Evolutionary conservation across 2,113 vertebrate species (phyloP).

Genomic region (Tetrax tetrax): DNA sequence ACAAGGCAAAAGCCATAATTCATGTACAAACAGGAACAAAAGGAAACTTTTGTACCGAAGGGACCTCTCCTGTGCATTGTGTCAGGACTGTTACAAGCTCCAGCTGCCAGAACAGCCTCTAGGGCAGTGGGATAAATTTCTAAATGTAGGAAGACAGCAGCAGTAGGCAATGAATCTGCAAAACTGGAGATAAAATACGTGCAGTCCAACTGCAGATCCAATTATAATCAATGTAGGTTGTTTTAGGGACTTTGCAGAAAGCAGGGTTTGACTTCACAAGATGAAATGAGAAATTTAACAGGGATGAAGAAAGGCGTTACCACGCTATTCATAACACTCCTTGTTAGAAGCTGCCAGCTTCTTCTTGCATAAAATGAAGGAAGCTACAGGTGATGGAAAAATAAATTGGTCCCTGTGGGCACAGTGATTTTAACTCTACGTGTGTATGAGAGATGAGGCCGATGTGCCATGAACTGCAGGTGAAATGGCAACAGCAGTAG

Average conservation of each 20-base stretch:
- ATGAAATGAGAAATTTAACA: slow-evolving; percentile 55
- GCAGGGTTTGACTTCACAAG: slow-evolving; percentile 53
- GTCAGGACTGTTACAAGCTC: not conserved
- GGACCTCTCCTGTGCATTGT: not conserved
- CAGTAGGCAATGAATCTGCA: not conserved
- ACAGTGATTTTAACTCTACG: slow-evolving; percentile 22
- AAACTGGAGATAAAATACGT: not conserved
- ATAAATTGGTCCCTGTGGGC: slow-evolving; percentile 76
- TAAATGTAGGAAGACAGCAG: not conserved
- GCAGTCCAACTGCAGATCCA: slow-evolving; percentile 12
- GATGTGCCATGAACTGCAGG: slow-evolving; percentile 24
- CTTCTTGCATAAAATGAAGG: slow-evolving; percentile 59
- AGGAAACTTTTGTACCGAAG: not conserved
- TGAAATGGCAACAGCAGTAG: not conserved
- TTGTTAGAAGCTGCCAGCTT: slow-evolving; percentile 44
- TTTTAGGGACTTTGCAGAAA: slow-evolving; percentile 48
- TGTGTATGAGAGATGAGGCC: slow-evolving; percentile 52
- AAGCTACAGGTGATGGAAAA: slow-evolving; percentile 76
- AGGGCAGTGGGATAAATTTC: not conserved
- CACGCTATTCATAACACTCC: slow-evolving; percentile 49
- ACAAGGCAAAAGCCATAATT: not conserved
- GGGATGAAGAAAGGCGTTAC: slow-evolving; percentile 49
- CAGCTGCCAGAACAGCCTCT: slow-evolving; percentile 11
- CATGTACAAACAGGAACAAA: not conserved
- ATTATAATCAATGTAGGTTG: slow-evolving; percentile 51